Conservation (phyloP, 2,797 vertebrate genomes). For the Phoeniculus purpureus region DNA sequence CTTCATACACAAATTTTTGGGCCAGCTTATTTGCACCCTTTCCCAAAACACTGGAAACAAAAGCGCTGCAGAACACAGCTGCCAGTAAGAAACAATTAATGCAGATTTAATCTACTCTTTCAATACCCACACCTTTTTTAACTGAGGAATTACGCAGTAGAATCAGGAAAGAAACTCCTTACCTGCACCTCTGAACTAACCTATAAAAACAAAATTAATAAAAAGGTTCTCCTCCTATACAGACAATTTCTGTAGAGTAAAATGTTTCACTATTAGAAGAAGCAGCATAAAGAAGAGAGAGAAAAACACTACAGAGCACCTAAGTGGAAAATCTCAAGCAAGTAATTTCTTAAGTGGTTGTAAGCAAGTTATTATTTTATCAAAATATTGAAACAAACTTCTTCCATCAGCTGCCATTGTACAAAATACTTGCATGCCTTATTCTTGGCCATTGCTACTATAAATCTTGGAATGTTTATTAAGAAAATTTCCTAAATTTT, state of each 20-base stretch:
- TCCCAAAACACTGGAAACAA: neutral
- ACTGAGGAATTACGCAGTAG: neutral
- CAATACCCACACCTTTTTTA: neutral
- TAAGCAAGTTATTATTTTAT: neutral
- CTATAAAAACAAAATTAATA: neutral
- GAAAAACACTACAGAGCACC: neutral
- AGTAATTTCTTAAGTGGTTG: neutral
- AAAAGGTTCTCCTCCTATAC: neutral
- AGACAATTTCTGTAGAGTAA: neutral
- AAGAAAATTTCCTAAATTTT: neutral
- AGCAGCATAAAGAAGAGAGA: neutral
- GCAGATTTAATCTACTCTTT: neutral
- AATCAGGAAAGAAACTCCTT: neutral
- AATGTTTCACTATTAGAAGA: neutral
- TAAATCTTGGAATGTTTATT: neutral
- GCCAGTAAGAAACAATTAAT: neutral
- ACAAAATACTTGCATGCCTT: neutral
- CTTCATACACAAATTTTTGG: neutral
- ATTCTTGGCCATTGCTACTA: neutral
- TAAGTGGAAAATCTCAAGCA: neutral
- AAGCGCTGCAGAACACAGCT: neutral
- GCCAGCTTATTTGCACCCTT: neutral
- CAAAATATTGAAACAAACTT: neutral
- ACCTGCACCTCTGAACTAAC: neutral
- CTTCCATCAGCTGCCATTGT: neutral